Percentiles rank a stretch among this genome's conserved stretches.
Conservation (phyloP, 2,113 vertebrate genomes). For the Lethenteron reissneri region DNA sequence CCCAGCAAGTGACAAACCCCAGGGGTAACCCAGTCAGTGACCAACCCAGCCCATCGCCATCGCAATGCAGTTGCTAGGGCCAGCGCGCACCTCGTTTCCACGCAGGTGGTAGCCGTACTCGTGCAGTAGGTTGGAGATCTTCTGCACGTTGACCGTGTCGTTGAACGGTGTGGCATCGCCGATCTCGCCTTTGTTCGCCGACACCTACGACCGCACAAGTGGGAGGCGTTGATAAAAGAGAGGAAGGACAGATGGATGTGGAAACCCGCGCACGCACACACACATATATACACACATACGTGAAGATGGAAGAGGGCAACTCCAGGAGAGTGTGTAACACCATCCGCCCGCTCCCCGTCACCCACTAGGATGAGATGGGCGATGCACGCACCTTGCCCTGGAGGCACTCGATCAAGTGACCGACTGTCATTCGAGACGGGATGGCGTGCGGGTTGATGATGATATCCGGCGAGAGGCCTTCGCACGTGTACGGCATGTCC, state of each 20-base stretch:
- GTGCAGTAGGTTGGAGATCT: slow-evolving; percentile 81
- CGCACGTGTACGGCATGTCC: slow-evolving; percentile 98
- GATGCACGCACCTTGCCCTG: slow-evolving; percentile 65
- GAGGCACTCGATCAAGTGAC: slow-evolving; percentile 93
- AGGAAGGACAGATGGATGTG: too few species aligned
- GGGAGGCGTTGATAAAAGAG: background rate
- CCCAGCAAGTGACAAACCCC: too few species aligned
- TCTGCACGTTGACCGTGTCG: slow-evolving; percentile 90
- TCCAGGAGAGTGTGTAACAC: too few species aligned
- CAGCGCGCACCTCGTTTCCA: slow-evolving; percentile 62
- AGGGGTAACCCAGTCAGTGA: background rate
- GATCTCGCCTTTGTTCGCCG: slow-evolving; percentile 94
- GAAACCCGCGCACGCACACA: too few species aligned
- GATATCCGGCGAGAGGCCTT: slow-evolving; percentile 92
- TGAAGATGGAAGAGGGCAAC: too few species aligned
- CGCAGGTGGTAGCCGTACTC: slow-evolving; percentile 93
- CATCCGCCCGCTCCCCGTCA: too few species aligned
- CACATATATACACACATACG: too few species aligned
- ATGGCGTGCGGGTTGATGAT: slow-evolving; percentile 98
- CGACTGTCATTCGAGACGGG: slow-evolving; percentile 94
- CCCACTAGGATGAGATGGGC: too few species aligned
- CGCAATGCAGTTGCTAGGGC: background rate
- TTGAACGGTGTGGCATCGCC: slow-evolving; percentile 94
- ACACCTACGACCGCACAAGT: slow-evolving; percentile 36
- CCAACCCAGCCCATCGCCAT: background rate